Percentiles rank a stretch among this genome's conserved stretches.
Conservation (phyloP, 1,140 invertebrate species). For the Phenacoccus solenopsis region DNA sequence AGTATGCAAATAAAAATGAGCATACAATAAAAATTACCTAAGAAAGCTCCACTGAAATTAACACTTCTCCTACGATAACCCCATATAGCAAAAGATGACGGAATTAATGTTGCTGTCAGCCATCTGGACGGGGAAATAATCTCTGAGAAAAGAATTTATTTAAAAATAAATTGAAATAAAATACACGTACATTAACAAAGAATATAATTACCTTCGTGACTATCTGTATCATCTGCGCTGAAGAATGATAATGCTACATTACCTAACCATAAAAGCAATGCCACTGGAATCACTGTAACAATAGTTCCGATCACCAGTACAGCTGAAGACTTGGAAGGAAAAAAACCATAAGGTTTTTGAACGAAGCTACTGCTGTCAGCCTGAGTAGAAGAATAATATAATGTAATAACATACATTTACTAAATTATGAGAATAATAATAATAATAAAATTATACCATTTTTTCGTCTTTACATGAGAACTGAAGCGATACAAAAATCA, state of each 20-base stretch:
- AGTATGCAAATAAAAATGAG: too few species aligned
- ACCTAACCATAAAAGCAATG: conserved; percentile 55
- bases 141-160: conserved; percentile 38
- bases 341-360: not conserved
- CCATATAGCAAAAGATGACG: conserved; percentile 49
- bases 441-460: not conserved
- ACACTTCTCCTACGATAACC: conserved; percentile 54
- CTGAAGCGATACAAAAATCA: not conserved
- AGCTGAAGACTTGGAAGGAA: conserved; percentile 18
- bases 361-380: not conserved
- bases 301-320: conserved; percentile 45
- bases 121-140: conserved; percentile 59
- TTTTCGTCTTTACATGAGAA: not conserved
- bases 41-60: conserved; percentile 50
- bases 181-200: conserved; percentile 10
- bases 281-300: conserved; percentile 51
- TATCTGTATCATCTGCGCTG: conserved; percentile 41
- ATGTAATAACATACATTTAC: not conserved
- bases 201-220: conserved; percentile 21
- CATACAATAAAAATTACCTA: conserved; percentile 39
- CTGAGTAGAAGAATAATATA: not conserved
- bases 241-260: conserved; percentile 53
- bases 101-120: conserved; percentile 52
- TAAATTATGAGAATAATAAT: not conserved
- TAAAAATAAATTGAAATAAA: conserved; percentile 21